Conservation (phyloP, 2,797 vertebrate genomes). For the Onychomys leucogaster region DNA sequence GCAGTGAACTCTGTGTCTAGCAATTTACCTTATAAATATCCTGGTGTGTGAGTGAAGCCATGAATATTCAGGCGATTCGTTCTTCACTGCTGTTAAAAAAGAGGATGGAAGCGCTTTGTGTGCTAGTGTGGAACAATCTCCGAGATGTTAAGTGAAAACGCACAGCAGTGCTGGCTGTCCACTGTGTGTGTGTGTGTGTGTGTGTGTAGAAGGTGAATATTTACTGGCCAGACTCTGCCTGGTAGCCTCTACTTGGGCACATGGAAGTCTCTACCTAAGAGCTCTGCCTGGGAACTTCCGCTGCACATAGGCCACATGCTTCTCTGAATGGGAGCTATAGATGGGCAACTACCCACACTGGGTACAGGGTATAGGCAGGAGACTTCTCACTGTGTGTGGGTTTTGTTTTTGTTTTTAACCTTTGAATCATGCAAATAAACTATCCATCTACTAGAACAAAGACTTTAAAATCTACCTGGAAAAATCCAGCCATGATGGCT, state of each 20-base stretch:
- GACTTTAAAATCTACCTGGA: background rate
- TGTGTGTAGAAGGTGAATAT: background rate
- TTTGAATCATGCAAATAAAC: background rate
- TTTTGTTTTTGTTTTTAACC: background rate
- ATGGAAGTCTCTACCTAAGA: background rate
- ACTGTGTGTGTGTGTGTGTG: too few species aligned
- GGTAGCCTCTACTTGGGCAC: background rate
- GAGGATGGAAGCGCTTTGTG: background rate
- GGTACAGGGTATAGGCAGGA: too few species aligned
- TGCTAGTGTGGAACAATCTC: background rate
- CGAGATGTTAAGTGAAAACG: too few species aligned
- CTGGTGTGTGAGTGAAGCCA: background rate
- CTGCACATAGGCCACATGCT: background rate
- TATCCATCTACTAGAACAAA: background rate
- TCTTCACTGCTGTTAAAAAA: background rate
- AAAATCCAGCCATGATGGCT: background rate
- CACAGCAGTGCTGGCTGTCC: background rate
- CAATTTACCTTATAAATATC: slow-evolving; percentile 54
- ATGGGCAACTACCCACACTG: background rate
- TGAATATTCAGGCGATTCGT: slow-evolving; percentile 23
- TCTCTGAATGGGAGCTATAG: background rate
- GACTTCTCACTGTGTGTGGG: background rate
- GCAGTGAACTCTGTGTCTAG: background rate
- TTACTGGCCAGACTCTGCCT: background rate
- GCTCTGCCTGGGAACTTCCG: background rate